Evolutionary conservation across 1,140 invertebrate species (phyloP).

Genomic region (Ceratina australensis): DNA sequence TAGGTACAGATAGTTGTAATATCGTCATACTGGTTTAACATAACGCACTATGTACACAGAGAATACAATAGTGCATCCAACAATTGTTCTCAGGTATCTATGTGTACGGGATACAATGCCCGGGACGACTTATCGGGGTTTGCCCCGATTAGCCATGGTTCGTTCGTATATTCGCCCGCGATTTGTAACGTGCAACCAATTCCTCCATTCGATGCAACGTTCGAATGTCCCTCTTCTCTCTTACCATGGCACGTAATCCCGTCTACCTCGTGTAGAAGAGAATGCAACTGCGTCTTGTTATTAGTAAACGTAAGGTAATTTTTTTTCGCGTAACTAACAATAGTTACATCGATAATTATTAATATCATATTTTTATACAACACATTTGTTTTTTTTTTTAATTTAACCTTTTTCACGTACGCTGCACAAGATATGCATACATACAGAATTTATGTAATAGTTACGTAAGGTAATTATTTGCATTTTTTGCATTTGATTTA

Average conservation of each 20-base stretch:
- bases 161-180: conserved; percentile 17
- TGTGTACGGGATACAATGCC: background rate
- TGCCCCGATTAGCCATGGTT: conserved; percentile 53
- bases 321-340: conserved; percentile 48
- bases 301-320: conserved; percentile 55
- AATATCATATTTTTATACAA: background rate
- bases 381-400: no score
- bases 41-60: no score
- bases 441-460: no score
- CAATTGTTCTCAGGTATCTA: background rate
- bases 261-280: conserved; percentile 25
- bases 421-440: no score
- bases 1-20: no score
- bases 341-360: conserved; percentile 35
- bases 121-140: conserved; percentile 42
- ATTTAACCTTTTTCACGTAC: no score
- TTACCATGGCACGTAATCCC: conserved; percentile 8
- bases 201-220: conserved; percentile 5
- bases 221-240: background rate
- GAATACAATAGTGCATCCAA: background rate
- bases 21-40: no score
- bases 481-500: no score
- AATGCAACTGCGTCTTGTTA: conserved; percentile 52
- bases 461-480: no score
- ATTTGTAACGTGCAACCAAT: conserved; percentile 30